Evolutionary conservation across 2,797 vertebrate genomes (phyloP).

Genomic region (Eleutherodactylus coqui): DNA sequence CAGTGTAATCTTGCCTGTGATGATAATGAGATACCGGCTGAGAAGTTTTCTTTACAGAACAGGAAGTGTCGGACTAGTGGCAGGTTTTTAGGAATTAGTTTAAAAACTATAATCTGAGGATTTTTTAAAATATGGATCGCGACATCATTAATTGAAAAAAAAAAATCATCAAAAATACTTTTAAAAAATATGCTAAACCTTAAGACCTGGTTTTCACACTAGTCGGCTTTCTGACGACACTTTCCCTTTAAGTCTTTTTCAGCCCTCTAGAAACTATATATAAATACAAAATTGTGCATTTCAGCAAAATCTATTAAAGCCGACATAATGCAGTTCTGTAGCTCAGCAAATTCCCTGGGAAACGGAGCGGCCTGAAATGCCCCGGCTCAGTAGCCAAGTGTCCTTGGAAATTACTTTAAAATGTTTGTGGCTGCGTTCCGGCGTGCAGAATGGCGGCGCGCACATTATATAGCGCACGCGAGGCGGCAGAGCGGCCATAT

Average conservation of each 20-base stretch:
- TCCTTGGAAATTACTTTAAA: not conserved
- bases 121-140: no score
- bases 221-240: no score
- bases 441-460: not conserved
- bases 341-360: not conserved
- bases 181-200: no score
- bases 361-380: not conserved
- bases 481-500: not conserved
- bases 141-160: no score
- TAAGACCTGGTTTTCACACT: no score
- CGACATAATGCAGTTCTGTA: not conserved
- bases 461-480: not conserved
- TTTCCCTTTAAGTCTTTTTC: not conserved
- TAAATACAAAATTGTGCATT: not conserved
- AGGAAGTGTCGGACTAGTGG: no score
- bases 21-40: no score
- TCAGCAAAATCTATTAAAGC: not conserved
- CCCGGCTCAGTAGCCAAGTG: slow-evolving; percentile 9
- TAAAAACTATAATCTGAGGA: no score
- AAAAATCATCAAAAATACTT: no score
- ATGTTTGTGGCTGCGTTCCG: not conserved
- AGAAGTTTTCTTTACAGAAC: no score
- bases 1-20: no score
- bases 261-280: not conserved
- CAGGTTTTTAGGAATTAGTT: no score